Evolutionary conservation across 1,140 invertebrate species (phyloP), one percentile per base, ranked within the genome.

Genomic region (Drosophila punjabiensis): DNA sequence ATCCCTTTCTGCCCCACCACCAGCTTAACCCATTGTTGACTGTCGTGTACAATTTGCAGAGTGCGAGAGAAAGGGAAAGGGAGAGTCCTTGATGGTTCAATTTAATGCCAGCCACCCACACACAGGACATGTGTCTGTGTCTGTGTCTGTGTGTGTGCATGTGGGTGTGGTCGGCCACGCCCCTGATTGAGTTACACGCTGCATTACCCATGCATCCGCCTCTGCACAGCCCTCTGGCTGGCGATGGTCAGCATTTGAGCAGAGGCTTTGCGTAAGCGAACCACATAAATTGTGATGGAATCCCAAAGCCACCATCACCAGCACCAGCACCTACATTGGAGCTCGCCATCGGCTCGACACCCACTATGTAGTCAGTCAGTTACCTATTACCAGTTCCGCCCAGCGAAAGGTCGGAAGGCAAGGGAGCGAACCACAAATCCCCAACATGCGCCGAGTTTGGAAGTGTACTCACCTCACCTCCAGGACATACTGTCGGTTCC

Each of bases 181-280:
- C 76, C 39, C 76, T 79, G 76, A 79, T 79, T 79, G 60, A 79
- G 77, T 79, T 79, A 79, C 76, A 79, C 48, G 77, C 77, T 79
- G 67, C 76, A 79, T 79, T 79, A 79, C 32, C 66, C 76, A 48
- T 73, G 76, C 67, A 73, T 47, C 47, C 75, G 53, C 28, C 71
- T 18, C 43, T 32, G 24, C 43, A 39, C 45, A 16, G 39, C 28
- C 37, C 24, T 6, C 33, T 14, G 20, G 60, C 32, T 28, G 35
- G 20, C 20, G 62, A 18, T 58, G 52, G 48, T 18, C 30, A 58
- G 69, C 16, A 45, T 37, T 53, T 13, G 32, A 24, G 55, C 52
- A 37, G 56, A 50, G 56, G 75, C 69, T 69, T 78, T 78, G 75
- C 76, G 76, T 78, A 78, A 50, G 75, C 75, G 56, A 61, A 35